Base-by-base conservation (phyloP, 2,797 vertebrate genomes). In the Gambelia wislizenii region DNA sequence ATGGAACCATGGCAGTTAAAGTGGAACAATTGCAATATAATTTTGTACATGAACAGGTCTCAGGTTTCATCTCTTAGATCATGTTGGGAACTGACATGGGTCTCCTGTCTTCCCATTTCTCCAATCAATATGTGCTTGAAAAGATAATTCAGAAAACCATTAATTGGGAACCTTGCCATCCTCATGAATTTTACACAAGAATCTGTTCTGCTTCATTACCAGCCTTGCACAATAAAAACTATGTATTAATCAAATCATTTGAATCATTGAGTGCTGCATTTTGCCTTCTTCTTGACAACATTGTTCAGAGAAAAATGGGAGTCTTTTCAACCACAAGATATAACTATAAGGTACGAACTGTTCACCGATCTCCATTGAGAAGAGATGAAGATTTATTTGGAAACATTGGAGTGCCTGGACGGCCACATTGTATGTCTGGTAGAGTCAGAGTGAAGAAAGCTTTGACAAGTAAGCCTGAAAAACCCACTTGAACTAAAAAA, bases 231-330 rank as follows among this genome's bases (percentile, higher is more conserved):
- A 75, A 87, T 82, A 36, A 13, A 64, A 87, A 87, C n/a, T 42
- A 74, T 8, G n/a, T 72, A 81, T 74, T 87, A 74, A 74, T 72
- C 78, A 82, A 78, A 87, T 75, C 67, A 82, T 1, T 54, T 61
- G 6, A 16, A 14, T 7, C 79, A 36, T 47, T 25, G 13, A 44
- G 30, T 44, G 49, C 49, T 47, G 33, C 30, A 49, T 14, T 83
- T 47, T 6, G 30, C 30, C 39, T 67, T 49, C 27, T 84, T 47
- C n/a, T 12, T 36, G 67, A 47, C 20, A 59, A 52, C 22, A 56
- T 18, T 30, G 13, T 70, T 69, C 39, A 89, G 22, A 78, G 27
- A 84, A 79, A n/a, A 67, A 30, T 2, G 22, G 10, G 36, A 89
- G 54, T 61, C 44, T 69, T 52, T 36, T 36, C 49, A 16, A 70